phyloP scores from a whole-genome alignment of 2,888 invertebrate species.

The Malachius bipustulatus region DNA sequence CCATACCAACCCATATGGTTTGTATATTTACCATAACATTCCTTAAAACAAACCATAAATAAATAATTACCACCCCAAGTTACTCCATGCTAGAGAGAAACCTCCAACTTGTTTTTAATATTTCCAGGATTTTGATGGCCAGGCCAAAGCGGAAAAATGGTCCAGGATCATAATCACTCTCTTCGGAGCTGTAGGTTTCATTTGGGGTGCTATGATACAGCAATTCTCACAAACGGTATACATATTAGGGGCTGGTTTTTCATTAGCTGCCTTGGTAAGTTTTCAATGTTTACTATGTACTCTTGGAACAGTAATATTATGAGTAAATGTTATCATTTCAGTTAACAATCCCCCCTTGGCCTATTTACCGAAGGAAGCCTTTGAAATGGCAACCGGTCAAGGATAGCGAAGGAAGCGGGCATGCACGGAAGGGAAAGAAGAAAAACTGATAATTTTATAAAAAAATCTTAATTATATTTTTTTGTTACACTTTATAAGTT shows the following conservation, averaged over 20 bases:
- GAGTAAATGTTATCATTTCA: constrained; percentile 31
- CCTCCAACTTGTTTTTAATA: constrained; percentile 23
- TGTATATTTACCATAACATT: constrained; percentile 10
- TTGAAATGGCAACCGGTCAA: constrained; percentile 73
- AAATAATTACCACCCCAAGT: constrained; percentile 10
- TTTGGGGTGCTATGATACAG: constrained; percentile 89
- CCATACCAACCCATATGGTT: constrained; percentile 38
- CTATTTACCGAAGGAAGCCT: constrained; percentile 80
- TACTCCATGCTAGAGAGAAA: too few relatives aligned
- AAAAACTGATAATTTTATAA: constrained; percentile 17
- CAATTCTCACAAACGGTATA: constrained; percentile 94
- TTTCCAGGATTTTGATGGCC: constrained; percentile 76
- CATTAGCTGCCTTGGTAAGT: constrained; percentile 70
- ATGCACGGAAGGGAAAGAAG: constrained; percentile 27
- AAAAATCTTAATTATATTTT: too few relatives aligned
- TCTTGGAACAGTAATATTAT: too few relatives aligned
- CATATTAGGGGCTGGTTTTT: constrained; percentile 82
- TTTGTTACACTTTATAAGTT: too few relatives aligned
- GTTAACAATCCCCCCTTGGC: constrained; percentile 93
- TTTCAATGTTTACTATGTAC: too few relatives aligned
- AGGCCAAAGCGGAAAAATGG: constrained; percentile 77
- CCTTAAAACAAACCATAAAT: constrained; percentile 6
- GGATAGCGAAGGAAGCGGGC: constrained; percentile 27
- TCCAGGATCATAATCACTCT: constrained; percentile 82
- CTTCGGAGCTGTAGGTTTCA: constrained; percentile 81